Evolutionary conservation across 2,888 invertebrate genomes (phyloP).

Genomic region (Nebria brevicollis): DNA sequence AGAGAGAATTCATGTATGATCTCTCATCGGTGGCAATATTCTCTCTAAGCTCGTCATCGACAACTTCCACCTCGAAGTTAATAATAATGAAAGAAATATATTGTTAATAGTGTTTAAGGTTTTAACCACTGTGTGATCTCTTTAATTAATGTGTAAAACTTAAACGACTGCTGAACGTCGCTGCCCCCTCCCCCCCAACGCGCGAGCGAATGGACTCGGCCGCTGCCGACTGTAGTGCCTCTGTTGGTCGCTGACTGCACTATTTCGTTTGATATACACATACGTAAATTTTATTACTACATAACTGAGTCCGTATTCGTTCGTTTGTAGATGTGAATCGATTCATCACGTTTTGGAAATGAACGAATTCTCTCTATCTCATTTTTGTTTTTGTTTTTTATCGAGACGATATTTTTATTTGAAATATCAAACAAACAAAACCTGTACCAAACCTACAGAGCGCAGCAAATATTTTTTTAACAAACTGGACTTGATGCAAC

Average conservation of each 20-base stretch:
- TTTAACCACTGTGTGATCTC: conserved; percentile 33
- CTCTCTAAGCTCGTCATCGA: background rate
- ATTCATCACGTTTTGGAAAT: background rate
- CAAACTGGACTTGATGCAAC: background rate
- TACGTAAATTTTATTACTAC: conserved; percentile 17
- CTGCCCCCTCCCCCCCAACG: background rate
- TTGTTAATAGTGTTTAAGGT: conserved; percentile 28
- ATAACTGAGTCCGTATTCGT: background rate
- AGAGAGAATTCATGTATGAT: background rate
- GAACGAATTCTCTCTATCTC: background rate
- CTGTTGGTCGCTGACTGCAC: conserved; percentile 32
- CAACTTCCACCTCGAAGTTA: conserved; percentile 6
- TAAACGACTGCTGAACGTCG: conserved; percentile 25
- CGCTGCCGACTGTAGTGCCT: conserved; percentile 35
- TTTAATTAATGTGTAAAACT: conserved; percentile 30
- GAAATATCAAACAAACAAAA: conserved; percentile 1
- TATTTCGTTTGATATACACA: conserved; percentile 18
- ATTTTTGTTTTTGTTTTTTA: background rate
- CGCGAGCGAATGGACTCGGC: conserved; percentile 26
- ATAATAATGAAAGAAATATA: conserved; percentile 15
- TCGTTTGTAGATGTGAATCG: background rate
- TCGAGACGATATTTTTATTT: background rate
- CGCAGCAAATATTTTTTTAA: background rate
- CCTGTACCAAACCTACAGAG: background rate
- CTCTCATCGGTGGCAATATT: conserved; percentile 7